Evolutionary conservation across 2,888 invertebrate genomes (phyloP), one percentile per base, ranked within the genome.

Genomic region (Heteropelma amictum): DNA sequence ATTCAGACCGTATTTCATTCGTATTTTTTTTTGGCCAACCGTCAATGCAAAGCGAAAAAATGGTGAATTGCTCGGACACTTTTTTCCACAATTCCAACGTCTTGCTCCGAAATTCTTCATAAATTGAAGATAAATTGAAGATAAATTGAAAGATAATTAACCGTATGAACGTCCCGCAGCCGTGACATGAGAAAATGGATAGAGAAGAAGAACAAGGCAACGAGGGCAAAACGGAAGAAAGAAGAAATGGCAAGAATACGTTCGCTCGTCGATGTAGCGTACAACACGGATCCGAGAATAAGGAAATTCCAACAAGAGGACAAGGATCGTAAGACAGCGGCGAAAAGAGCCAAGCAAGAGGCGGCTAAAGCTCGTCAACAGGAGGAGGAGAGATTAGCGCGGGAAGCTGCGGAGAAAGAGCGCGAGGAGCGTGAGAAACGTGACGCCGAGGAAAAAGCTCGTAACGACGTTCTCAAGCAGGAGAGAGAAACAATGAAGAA

Each of bases 151-250:
- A n/a, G n/a, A n/a, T n/a, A n/a, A n/a, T n/a, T n/a, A n/a, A n/a
- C n/a, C n/a, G n/a, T n/a, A n/a, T n/a, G n/a, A n/a, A n/a, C n/a
- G n/a, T n/a, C 14, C 40, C 82, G 42, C 75, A 91, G 91, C 89
- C 93, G 99, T 1, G 98, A 98, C 83, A 98, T 98, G 90, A 91
- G 99, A 49, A 93, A 97, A 77, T 99, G 98, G 96, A 99, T 99
- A 86, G 99, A 99, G 87, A 99, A 98, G 90, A 96, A 98, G 89
- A 99, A 99, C 89, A 98, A 97, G 91, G 94, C 93, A 1, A 97
- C 96, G 5, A 91, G 99, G 51, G 95, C 96, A 33, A 96, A 98
- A 86, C 92, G 96, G 85, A 98, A 98, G 90, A 99, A 99, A 89
- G 98, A 99, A 87, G 99, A 99, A 91, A 97, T 97, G 95, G 92